These are phyloP conservation scores for Drosophila robusta DNA, from an alignment of 2,888 invertebrate genomes.

Conservation along the genomic window DNA sequence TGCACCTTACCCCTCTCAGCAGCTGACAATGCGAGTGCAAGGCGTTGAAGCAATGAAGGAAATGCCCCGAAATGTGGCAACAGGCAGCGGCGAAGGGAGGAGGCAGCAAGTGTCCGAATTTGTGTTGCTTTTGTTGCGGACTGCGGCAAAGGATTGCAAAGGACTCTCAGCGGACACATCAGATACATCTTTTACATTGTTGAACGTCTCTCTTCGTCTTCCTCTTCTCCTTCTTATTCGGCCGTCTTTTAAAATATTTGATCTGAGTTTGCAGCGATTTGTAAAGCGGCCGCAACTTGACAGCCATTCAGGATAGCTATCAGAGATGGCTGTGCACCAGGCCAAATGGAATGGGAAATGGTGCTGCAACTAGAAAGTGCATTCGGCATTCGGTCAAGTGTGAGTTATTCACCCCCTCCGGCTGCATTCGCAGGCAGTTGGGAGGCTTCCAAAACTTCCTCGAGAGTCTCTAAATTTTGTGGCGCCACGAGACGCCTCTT, in stretches of 20 bases:
- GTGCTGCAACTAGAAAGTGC: slow-evolving; percentile 22
- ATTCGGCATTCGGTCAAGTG: slow-evolving; percentile 43
- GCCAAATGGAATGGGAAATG: slow-evolving; percentile 4
- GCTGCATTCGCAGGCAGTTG: slow-evolving; percentile 1
- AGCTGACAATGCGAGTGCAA: slow-evolving; percentile 41
- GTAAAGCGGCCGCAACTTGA: slow-evolving; percentile 53
- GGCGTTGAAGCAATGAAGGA: slow-evolving; percentile 32
- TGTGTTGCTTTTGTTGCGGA: slow-evolving; percentile 40
- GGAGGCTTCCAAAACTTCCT: slow-evolving; percentile 29
- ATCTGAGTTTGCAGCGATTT: slow-evolving; percentile 57
- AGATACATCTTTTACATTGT: slow-evolving; percentile 51
- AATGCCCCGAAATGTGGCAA: slow-evolving; percentile 61
- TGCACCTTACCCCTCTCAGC: neutral
- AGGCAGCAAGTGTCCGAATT: slow-evolving; percentile 19
- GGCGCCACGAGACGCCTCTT: slow-evolving; percentile 5
- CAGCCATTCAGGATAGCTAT: slow-evolving; percentile 50
- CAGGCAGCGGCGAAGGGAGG: slow-evolving; percentile 15
- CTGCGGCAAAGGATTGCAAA: slow-evolving; percentile 38
- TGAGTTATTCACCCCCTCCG: slow-evolving; percentile 45
- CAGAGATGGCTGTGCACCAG: slow-evolving; percentile 16
- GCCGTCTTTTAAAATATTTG: slow-evolving; percentile 46
- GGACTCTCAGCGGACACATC: slow-evolving; percentile 21
- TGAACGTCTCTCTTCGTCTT: slow-evolving; percentile 21
- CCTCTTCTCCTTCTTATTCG: neutral
- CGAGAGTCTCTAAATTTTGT: slow-evolving; percentile 38